phyloP scores from a whole-genome alignment of 2,113 vertebrate genomes.

The Dinomys branickii region DNA sequence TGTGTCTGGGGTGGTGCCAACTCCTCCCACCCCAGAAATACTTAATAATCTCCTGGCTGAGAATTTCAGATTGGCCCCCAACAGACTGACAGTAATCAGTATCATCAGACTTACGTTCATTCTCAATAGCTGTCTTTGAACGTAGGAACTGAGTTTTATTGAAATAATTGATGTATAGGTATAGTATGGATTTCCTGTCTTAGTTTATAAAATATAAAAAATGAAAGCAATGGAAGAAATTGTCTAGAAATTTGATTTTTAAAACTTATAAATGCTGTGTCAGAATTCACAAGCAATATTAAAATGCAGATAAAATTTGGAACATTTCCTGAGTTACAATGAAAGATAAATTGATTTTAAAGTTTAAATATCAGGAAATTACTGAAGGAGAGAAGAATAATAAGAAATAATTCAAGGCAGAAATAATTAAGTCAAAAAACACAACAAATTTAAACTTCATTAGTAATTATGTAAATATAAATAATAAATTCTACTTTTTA shows the following conservation, averaged over 20 bases:
- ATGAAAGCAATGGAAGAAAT: not conserved
- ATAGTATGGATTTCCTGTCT: not conserved
- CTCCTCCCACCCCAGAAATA: not conserved
- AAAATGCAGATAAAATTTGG: not conserved
- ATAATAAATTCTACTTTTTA: not conserved
- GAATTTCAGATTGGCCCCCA: constrained; percentile 11
- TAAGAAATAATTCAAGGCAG: not conserved
- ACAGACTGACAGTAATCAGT: not conserved
- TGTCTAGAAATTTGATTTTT: not conserved
- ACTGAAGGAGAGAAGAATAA: not conserved
- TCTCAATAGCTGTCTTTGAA: constrained; percentile 3
- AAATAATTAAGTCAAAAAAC: constrained; percentile 45
- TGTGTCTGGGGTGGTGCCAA: not conserved
- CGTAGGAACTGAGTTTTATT: not conserved
- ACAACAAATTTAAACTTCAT: not conserved
- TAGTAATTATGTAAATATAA: not conserved
- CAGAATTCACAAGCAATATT: constrained; percentile 2
- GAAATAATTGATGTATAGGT: not conserved
- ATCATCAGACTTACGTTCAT: not conserved
- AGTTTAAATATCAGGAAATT: not conserved
- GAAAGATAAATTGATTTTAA: constrained; percentile 35
- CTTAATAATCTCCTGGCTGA: constrained; percentile 21
- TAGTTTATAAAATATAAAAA: not conserved
- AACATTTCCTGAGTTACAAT: not conserved
- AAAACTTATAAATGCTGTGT: not conserved